Conservation (phyloP, 2,797 vertebrate species). For the Falco columbarius region DNA sequence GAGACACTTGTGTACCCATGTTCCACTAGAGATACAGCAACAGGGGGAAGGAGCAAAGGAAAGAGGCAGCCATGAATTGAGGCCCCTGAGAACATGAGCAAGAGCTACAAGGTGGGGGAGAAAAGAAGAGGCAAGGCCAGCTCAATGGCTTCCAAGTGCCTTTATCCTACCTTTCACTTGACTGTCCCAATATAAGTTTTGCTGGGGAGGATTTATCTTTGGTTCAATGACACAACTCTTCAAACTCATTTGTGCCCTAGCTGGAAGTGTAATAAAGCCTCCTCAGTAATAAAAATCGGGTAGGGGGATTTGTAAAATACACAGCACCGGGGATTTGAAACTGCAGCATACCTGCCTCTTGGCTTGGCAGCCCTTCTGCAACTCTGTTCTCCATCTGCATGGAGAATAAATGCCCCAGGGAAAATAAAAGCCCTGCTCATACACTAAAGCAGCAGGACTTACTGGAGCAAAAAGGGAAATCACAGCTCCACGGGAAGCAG, state of each 20-base stretch:
- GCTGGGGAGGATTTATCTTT: background rate
- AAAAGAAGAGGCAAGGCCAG: background rate
- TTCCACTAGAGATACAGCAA: background rate
- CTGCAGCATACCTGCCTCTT: background rate
- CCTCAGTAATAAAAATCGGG: background rate
- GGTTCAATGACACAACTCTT: background rate
- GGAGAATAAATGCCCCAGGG: conserved; percentile 13
- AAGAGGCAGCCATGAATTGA: background rate
- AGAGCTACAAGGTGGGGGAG: background rate
- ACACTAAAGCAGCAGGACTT: background rate
- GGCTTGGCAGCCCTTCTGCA: background rate
- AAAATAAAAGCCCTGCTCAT: background rate
- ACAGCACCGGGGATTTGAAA: background rate
- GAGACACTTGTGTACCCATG: background rate
- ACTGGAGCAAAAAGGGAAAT: background rate
- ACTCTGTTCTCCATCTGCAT: conserved; percentile 2
- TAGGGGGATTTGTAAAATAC: background rate
- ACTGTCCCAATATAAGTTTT: background rate
- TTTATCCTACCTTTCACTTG: background rate
- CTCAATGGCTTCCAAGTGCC: background rate
- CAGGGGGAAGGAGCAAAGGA: background rate
- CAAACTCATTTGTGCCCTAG: background rate
- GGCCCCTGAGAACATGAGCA: background rate
- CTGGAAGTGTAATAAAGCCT: background rate
- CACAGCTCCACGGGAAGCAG: background rate